phyloP scores from a whole-genome alignment of 2,888 invertebrate genomes.

The Melieria picta region DNA sequence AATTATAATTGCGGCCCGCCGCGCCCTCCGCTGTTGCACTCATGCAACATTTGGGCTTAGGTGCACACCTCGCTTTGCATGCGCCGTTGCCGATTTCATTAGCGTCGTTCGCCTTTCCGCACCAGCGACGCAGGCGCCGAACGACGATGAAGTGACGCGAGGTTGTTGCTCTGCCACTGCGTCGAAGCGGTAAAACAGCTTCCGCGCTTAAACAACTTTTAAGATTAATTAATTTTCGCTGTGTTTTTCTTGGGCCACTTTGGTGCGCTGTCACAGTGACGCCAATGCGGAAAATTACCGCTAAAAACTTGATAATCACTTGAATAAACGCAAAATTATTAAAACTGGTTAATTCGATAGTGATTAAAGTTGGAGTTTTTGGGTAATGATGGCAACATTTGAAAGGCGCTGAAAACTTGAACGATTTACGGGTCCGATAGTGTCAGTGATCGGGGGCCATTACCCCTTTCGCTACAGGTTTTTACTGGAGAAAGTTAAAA shows the following conservation, averaged over 20 bases:
- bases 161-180: constrained; percentile 2
- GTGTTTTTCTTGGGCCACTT: constrained; percentile 8
- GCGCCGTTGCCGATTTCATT: constrained; percentile 19
- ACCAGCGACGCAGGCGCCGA: neutral
- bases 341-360: too few species aligned
- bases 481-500: too few species aligned
- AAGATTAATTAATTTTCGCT: constrained; percentile 36
- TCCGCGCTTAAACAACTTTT: constrained; percentile 48
- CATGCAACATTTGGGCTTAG: constrained; percentile 1
- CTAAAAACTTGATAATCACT: too few species aligned
- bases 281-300: too few species aligned
- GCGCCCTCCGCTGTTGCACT: neutral
- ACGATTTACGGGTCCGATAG: too few species aligned
- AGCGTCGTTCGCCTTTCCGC: constrained; percentile 29
- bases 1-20: neutral
- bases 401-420: too few species aligned
- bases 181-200: constrained; percentile 51
- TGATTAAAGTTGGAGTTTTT: too few species aligned
- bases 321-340: too few species aligned
- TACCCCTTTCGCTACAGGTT: too few species aligned
- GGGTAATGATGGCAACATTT: too few species aligned
- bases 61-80: neutral
- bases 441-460: too few species aligned
- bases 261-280: too few species aligned
- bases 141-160: neutral